phyloP scores from a whole-genome alignment of 2,888 invertebrate genomes.

The Timandra comae region DNA sequence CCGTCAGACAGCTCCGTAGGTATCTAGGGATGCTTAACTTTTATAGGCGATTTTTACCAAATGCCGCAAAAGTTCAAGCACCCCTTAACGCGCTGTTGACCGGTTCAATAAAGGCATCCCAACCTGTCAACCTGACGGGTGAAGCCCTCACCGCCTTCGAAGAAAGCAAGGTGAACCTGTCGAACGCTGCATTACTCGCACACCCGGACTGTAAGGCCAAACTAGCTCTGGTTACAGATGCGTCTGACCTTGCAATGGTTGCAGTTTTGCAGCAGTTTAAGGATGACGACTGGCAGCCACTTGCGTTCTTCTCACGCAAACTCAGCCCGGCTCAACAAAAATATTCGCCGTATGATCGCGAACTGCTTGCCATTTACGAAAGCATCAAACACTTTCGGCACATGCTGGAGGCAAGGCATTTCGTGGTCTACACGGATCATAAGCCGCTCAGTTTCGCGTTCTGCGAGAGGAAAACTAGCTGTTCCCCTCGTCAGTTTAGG shows the following conservation, averaged over 20 bases:
- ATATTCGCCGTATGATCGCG: slow-evolving; percentile 39
- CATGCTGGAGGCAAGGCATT: slow-evolving; percentile 31
- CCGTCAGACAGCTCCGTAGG: slow-evolving; percentile 11
- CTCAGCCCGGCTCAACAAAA: slow-evolving; percentile 32
- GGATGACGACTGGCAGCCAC: slow-evolving; percentile 28
- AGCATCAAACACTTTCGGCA: slow-evolving; percentile 37
- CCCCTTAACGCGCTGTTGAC: slow-evolving; percentile 6
- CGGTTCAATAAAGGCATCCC: slow-evolving; percentile 29
- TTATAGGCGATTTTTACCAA: slow-evolving; percentile 18
- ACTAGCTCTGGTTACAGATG: slow-evolving; percentile 35
- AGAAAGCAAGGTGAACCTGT: slow-evolving; percentile 25
- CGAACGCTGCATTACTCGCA: slow-evolving; percentile 29
- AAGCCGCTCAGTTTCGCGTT: slow-evolving; percentile 41
- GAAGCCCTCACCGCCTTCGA: slow-evolving; percentile 23
- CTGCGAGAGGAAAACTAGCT: slow-evolving; percentile 24
- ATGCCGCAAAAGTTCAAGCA: slow-evolving; percentile 16
- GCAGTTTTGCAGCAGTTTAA: slow-evolving; percentile 38
- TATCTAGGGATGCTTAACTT: slow-evolving; percentile 21
- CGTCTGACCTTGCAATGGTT: slow-evolving; percentile 42
- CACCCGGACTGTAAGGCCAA: slow-evolving; percentile 32
- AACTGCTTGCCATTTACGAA: slow-evolving; percentile 41
- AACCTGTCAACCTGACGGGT: slow-evolving; percentile 19
- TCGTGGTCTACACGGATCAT: slow-evolving; percentile 18
- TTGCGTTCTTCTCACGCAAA: slow-evolving; percentile 42
- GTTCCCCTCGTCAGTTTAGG: slow-evolving; percentile 36